Conservation (phyloP, 1,140 invertebrate species). For the Thaumatotibia leucotreta region DNA sequence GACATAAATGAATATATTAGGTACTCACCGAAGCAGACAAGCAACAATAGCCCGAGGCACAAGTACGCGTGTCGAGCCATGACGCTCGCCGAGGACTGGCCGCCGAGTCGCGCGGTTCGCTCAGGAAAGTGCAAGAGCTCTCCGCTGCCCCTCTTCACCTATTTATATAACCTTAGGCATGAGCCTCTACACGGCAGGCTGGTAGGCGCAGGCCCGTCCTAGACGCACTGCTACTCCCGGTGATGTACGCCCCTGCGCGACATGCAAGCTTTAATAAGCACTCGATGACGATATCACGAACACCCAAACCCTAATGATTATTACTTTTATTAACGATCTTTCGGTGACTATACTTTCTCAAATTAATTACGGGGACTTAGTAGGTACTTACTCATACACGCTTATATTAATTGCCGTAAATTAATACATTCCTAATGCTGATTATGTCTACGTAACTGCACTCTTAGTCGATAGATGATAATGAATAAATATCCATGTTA, state of each 20-base stretch:
- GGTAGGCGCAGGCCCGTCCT: conserved; percentile 51
- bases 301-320: conserved; percentile 23
- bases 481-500: no score
- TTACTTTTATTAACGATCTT: conserved; percentile 24
- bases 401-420: no score
- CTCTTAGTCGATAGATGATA: no score
- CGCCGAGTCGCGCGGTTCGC: conserved; percentile 53
- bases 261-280: conserved; percentile 61
- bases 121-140: conserved; percentile 72
- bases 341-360: conserved; percentile 20
- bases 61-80: conserved; percentile 73
- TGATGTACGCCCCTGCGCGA: conserved; percentile 41
- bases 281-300: conserved; percentile 34
- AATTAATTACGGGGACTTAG: neutral
- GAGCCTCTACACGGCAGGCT: conserved; percentile 39
- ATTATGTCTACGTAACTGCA: no score
- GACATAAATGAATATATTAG: neutral
- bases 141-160: conserved; percentile 71
- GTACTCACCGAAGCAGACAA: conserved; percentile 63
- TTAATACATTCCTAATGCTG: no score
- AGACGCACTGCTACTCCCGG: conserved; percentile 45
- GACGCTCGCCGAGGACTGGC: conserved; percentile 69
- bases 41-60: conserved; percentile 63
- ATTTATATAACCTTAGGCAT: conserved; percentile 70
- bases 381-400: no score